Evolutionary conservation across 2,797 vertebrate species (phyloP).

Genomic region (Pristis pectinata): DNA sequence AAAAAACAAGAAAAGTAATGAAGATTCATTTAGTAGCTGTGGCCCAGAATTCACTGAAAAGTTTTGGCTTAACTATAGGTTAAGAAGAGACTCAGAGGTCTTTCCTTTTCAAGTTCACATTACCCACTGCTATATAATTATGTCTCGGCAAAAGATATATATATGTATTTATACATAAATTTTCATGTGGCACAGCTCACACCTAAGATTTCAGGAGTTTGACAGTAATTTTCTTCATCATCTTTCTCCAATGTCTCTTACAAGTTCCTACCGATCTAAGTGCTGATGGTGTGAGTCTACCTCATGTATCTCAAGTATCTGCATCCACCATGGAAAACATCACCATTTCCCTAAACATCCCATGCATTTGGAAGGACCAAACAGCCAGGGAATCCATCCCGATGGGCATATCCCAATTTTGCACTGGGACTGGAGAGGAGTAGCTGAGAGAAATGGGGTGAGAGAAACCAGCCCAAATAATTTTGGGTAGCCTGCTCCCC

Average conservation of each 20-base stretch:
- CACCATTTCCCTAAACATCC: background rate
- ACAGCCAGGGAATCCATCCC: background rate
- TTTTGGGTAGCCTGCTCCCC: too few species aligned
- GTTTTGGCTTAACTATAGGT: background rate
- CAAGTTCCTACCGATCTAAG: background rate
- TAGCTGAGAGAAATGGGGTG: too few species aligned
- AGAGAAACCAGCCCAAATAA: background rate
- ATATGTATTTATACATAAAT: background rate
- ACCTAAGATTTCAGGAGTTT: background rate
- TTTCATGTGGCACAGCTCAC: background rate
- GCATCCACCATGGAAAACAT: background rate
- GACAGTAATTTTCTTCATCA: background rate
- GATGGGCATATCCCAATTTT: background rate
- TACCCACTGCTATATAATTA: background rate
- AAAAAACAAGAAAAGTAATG: background rate
- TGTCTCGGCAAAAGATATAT: background rate
- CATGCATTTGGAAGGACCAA: background rate
- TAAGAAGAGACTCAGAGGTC: background rate
- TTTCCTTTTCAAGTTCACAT: background rate
- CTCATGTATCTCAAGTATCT: background rate
- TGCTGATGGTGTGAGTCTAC: background rate
- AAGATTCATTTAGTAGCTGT: background rate
- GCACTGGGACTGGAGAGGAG: background rate
- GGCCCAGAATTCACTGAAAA: background rate
- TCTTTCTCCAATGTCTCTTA: background rate